Conservation (phyloP, 2,113 vertebrate species). For the Anoura caudifer region DNA sequence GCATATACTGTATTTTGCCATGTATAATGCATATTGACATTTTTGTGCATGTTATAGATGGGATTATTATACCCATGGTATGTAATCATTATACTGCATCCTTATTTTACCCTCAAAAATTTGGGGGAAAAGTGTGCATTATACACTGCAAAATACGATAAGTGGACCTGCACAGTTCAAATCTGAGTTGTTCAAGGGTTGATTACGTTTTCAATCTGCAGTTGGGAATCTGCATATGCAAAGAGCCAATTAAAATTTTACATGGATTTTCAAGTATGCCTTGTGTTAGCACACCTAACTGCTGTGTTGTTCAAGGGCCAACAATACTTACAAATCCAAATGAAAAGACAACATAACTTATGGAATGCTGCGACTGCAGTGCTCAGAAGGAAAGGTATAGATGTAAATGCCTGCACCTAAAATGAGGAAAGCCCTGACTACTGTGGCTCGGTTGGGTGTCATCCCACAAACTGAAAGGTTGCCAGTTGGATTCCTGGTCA, state of each 20-base stretch:
- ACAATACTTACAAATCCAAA: background rate
- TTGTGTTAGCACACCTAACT: background rate
- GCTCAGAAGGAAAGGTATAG: background rate
- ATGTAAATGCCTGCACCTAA: background rate
- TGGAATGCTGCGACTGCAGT: background rate
- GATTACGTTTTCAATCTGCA: background rate
- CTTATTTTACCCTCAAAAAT: too few species aligned
- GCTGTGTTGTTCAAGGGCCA: background rate
- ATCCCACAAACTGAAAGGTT: too few species aligned
- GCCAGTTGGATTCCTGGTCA: too few species aligned
- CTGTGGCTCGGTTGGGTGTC: background rate
- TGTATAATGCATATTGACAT: too few species aligned
- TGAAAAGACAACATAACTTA: background rate
- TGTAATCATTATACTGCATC: too few species aligned
- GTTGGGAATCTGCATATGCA: background rate
- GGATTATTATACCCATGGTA: too few species aligned
- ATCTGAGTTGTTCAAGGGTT: background rate
- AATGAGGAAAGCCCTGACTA: background rate
- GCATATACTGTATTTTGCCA: background rate
- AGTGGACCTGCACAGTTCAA: background rate
- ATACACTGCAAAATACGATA: too few species aligned
- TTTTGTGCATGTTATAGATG: too few species aligned
- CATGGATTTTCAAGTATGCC: background rate
- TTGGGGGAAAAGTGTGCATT: too few species aligned
- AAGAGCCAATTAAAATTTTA: background rate